A percentile compares a stretch with the other conserved stretches of the same genome.
These are phyloP conservation scores for Borostomias antarcticus DNA, from an alignment of 2,797 vertebrate species.

Conservation along the genomic window DNA sequence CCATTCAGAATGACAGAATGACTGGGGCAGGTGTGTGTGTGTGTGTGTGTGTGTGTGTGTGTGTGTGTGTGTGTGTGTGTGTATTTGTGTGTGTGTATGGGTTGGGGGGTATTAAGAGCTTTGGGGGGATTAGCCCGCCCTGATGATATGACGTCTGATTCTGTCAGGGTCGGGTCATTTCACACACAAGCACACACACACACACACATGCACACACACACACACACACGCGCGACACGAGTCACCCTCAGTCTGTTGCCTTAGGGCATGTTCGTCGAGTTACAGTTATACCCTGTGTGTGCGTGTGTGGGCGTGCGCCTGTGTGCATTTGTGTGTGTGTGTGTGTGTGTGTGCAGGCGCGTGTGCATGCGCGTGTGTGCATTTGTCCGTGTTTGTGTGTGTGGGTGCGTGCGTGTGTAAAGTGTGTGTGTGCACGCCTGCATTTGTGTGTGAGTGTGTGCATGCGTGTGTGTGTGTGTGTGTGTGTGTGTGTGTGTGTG, in stretches of 20 bases:
- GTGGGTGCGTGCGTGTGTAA: slow-evolving; percentile 41
- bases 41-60: not conserved
- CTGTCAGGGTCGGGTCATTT: slow-evolving; percentile 57
- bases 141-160: slow-evolving; percentile 65
- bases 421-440: slow-evolving; percentile 20
- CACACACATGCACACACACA: slow-evolving; percentile 8
- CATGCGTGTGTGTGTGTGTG: not conserved
- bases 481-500: not conserved
- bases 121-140: slow-evolving; percentile 65
- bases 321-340: slow-evolving; percentile 11
- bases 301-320: slow-evolving; percentile 12
- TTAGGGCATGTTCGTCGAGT: slow-evolving; percentile 8
- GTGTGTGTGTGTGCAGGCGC: not conserved
- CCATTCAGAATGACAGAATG: slow-evolving; percentile 33
- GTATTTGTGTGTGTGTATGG: too few species aligned
- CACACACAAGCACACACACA: slow-evolving; percentile 35
- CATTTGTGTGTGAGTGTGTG: not conserved
- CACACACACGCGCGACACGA: not conserved
- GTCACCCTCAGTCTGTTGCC: slow-evolving; percentile 2
- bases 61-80: slow-evolving; percentile 42
- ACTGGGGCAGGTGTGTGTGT: slow-evolving; percentile 5
- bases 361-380: slow-evolving; percentile 2
- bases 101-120: slow-evolving; percentile 60
- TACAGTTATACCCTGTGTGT: slow-evolving; percentile 3
- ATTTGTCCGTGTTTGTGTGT: slow-evolving; percentile 14